Base-by-base conservation (phyloP, 2,888 invertebrate genomes). In the Caenorhabditis zanzibari region DNA sequence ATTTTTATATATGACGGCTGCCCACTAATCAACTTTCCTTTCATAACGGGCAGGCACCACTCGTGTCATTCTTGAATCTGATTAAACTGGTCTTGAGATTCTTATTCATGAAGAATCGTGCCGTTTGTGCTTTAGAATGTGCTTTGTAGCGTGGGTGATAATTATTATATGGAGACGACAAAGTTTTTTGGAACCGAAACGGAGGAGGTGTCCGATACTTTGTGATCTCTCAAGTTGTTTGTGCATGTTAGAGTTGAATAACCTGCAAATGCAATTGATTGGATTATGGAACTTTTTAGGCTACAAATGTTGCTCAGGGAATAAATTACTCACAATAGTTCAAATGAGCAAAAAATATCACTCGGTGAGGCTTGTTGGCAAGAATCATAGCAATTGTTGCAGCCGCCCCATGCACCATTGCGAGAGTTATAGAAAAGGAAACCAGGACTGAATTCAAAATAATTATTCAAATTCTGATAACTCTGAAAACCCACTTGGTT, bases 11-110 rank as follows among this genome's bases (percentile, higher is more conserved):
- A 69, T 59, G 47, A 19, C 24, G 49, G 7, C 56, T 28, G 59
- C 76, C 52, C 35, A 32, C 47, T 77, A 79, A 79, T 79, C 79
- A 79, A 71, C 44, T 79, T 71, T 59, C 64, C 28, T 71, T 79
- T 77, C 77, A 77, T 63, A 38, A n/a, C 19, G 35, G 14, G 41
- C 44, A 63, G 54, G 52, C 69, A 61, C 44, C n/a, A 49, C 54
- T 69, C 79, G 58, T 71, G 71, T 44, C 69, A 28, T 38, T 61
- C 44, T 49, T 61, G 24, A 71, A 77, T 68, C n/a, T 28, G n/a
- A 69, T 69, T 71, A 77, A 49, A n/a, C 41, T 16, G 22, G n/a
- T 68, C 68, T 47, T 1, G 10, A 26, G 49, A 58, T 28, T n/a
- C 54, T 68, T 59, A 58, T 68, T 76, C 59, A 69, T 28, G 10